A percentile compares a stretch with the other conserved stretches of the same genome.
Conservation (phyloP, 2,113 vertebrate species). For the Vicugna pacos region DNA sequence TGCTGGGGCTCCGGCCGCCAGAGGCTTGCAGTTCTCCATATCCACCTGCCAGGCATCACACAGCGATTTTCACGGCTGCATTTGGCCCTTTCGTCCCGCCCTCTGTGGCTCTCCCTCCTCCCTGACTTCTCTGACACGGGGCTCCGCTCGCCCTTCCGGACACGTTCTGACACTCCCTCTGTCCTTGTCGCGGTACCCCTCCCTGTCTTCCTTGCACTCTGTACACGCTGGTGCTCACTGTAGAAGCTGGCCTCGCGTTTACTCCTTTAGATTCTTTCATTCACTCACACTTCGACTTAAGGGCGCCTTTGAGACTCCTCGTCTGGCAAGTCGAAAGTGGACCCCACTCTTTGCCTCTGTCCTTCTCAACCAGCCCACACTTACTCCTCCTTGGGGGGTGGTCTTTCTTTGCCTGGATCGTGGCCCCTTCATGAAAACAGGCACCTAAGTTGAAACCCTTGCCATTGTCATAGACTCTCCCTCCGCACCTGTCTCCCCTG, state of each 20-base stretch:
- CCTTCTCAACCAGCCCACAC: fast-evolving
- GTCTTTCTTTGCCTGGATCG: background rate
- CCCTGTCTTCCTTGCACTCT: too few species aligned
- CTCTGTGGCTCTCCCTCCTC: background rate
- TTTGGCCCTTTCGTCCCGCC: background rate
- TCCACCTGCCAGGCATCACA: background rate
- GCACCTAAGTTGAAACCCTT: background rate
- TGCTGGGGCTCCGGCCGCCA: background rate
- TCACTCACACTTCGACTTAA: too few species aligned
- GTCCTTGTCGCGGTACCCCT: background rate
- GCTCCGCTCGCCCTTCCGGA: background rate
- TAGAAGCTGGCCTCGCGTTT: fast-evolving
- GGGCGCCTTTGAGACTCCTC: too few species aligned
- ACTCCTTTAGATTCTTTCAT: background rate
- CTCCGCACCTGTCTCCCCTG: background rate
- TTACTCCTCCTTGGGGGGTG: too few species aligned
- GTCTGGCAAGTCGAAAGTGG: background rate
- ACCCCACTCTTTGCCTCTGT: background rate
- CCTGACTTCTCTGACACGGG: background rate
- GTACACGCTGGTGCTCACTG: fast-evolving
- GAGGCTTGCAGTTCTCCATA: background rate
- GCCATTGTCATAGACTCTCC: fast-evolving
- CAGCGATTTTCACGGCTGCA: background rate
- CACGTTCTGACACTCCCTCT: background rate
- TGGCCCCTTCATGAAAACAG: background rate